A percentile compares a stretch with the other conserved stretches of the same genome.
Conservation (phyloP, 53 echinoderm and acorn worm genomes). For the Holothuria scabra region DNA sequence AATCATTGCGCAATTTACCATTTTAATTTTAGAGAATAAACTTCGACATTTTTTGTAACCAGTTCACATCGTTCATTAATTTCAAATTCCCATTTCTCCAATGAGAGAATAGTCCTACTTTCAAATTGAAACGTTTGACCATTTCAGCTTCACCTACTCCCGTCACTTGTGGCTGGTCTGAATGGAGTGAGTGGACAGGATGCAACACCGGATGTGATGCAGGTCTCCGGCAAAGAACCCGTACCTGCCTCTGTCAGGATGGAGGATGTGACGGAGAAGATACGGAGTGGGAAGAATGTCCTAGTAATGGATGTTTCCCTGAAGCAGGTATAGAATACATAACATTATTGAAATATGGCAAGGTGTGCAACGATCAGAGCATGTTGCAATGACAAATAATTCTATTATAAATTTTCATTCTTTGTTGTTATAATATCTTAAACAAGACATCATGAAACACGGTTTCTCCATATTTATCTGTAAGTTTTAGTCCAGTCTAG, state of each 20-base stretch:
- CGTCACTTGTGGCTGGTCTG: slow-evolving; percentile 11
- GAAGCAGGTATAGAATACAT: slow-evolving; percentile 8
- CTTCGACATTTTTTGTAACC: too few species aligned
- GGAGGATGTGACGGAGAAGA: slow-evolving; percentile 5
- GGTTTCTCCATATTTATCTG: too few species aligned
- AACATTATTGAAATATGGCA: background rate
- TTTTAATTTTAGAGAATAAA: too few species aligned
- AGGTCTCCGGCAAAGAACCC: background rate
- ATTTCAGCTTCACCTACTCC: background rate
- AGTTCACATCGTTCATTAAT: too few species aligned
- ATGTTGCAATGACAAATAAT: too few species aligned
- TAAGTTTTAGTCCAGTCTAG: too few species aligned
- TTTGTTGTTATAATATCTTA: background rate
- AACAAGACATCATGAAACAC: too few species aligned
- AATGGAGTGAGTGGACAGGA: slow-evolving; percentile 9
- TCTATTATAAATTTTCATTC: background rate
- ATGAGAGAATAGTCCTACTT: too few species aligned
- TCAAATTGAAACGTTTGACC: too few species aligned
- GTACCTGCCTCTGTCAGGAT: background rate
- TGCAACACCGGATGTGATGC: slow-evolving; percentile 36
- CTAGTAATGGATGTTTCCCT: slow-evolving; percentile 19
- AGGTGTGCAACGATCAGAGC: too few species aligned
- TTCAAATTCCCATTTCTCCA: too few species aligned
- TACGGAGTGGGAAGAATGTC: slow-evolving; percentile 40
- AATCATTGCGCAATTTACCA: too few species aligned